phyloP scores from a whole-genome alignment of 2,888 invertebrate genomes.

The Imbricaverruca yamaguchii region DNA sequence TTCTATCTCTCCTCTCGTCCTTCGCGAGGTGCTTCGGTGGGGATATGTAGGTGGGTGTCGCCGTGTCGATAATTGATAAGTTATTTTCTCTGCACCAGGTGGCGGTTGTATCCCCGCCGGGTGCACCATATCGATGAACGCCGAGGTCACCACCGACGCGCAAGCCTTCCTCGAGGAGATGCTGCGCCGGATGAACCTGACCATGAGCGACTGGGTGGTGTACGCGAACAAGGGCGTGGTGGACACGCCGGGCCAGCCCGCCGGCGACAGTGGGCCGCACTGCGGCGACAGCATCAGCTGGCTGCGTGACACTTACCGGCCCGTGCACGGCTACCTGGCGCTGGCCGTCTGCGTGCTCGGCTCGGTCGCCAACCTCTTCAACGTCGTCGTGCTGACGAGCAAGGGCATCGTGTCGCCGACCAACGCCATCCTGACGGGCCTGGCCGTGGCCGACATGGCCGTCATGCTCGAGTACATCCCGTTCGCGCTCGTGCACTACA shows the following conservation, averaged over 20 bases:
- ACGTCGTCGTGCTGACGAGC: slow-evolving; percentile 79
- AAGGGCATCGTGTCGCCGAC: slow-evolving; percentile 85
- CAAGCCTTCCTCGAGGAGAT: background rate
- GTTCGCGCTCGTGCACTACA: slow-evolving; percentile 71
- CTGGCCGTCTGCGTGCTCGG: slow-evolving; percentile 82
- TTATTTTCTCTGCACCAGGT: background rate
- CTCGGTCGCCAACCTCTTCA: slow-evolving; percentile 81
- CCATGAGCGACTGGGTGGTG: background rate
- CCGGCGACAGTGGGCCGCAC: slow-evolving; percentile 10
- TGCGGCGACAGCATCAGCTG: slow-evolving; percentile 53
- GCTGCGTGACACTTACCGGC: slow-evolving; percentile 58
- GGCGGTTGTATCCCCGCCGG: background rate
- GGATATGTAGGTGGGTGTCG: no score
- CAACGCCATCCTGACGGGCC: slow-evolving; percentile 78
- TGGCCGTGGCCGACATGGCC: slow-evolving; percentile 88
- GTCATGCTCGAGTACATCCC: slow-evolving; percentile 89
- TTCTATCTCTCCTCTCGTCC: no score
- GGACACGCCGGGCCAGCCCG: background rate
- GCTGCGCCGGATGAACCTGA: background rate
- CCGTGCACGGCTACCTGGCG: slow-evolving; percentile 75
- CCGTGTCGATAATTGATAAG: background rate
- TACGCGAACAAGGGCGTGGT: background rate
- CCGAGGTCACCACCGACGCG: background rate
- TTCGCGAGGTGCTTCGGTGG: no score
- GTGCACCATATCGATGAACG: background rate